Percentiles rank a stretch among this genome's conserved stretches.
These are phyloP conservation scores for Perca fluviatilis DNA, from an alignment of 2,113 vertebrate species.

Conservation along the genomic window DNA sequence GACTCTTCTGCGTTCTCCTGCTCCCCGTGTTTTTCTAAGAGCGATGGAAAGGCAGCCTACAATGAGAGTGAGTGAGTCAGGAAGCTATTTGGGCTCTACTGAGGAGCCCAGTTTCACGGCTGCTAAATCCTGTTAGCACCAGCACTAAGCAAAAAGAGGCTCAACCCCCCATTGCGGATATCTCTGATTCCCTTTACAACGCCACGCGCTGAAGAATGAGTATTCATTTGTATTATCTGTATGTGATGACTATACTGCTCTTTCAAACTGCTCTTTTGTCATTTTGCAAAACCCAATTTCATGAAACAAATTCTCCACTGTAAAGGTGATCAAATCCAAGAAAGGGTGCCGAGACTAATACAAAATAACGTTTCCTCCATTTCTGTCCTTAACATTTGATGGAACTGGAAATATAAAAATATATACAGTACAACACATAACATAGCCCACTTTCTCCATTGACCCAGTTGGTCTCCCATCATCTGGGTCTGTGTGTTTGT, in stretches of 20 bases:
- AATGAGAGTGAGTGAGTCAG: constrained; percentile 60
- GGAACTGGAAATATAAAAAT: constrained; percentile 2
- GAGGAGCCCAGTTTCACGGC: constrained; percentile 78
- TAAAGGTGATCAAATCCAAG: constrained; percentile 34
- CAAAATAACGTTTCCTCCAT: constrained; percentile 11
- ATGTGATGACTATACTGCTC: constrained; percentile 44
- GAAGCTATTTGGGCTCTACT: constrained; percentile 70
- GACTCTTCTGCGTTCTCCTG: constrained; percentile 25
- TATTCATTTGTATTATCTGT: background rate
- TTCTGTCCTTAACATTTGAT: constrained; percentile 23
- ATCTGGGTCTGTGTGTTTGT: constrained; percentile 17
- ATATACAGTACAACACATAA: background rate
- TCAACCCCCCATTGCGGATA: constrained; percentile 74
- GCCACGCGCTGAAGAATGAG: constrained; percentile 53
- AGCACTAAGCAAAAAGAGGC: constrained; percentile 67
- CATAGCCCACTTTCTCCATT: background rate
- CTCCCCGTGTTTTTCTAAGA: background rate
- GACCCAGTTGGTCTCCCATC: constrained; percentile 30
- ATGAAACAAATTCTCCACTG: constrained; percentile 66
- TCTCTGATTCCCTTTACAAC: constrained; percentile 66
- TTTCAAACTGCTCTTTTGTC: constrained; percentile 49
- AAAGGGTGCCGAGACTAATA: constrained; percentile 22
- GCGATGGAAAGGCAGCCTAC: constrained; percentile 18
- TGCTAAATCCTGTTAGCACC: constrained; percentile 82
- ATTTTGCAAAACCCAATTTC: constrained; percentile 59